Evolutionary conservation across 2,888 invertebrate species (phyloP).

Genomic region (Ellobium chinense): DNA sequence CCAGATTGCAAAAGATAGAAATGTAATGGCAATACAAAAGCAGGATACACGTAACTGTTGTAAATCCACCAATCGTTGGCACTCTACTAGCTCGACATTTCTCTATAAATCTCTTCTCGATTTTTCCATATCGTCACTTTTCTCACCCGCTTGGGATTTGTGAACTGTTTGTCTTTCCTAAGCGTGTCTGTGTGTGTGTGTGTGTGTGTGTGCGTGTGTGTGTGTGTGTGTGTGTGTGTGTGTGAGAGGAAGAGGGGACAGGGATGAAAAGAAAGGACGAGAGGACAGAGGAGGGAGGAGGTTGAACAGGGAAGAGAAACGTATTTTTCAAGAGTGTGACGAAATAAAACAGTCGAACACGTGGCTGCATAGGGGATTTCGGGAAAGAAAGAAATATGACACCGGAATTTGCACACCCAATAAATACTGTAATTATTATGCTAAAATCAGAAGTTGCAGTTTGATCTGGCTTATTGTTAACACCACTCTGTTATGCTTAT

Average conservation of each 20-base stretch:
- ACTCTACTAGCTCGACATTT: background rate
- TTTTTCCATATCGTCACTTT: background rate
- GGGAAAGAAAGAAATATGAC: no score
- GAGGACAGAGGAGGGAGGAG: constrained; percentile 5
- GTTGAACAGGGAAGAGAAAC: background rate
- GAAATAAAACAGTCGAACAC: no score
- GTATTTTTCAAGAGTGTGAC: no score
- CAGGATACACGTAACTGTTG: background rate
- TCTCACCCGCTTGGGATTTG: no score
- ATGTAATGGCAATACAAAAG: background rate
- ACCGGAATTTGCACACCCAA: no score
- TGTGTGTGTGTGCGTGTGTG: constrained; percentile 8
- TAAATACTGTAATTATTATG: no score
- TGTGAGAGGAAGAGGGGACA: background rate
- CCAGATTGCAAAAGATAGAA: background rate
- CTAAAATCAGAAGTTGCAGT: no score
- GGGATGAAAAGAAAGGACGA: background rate
- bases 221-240: constrained; percentile 11
- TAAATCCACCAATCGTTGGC: background rate
- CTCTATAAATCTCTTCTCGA: no score
- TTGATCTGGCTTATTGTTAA: no score
- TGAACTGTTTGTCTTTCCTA: background rate
- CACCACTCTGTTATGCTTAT: no score
- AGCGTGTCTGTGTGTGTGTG: background rate
- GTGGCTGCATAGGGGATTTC: no score